Conservation (phyloP, 1,140 invertebrate species). For the silkworm (Bombyx mori) region ASM3026992v2 NC_085111.1:1463001-1463500, state of each 20-base stretch:
- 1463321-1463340: too few species aligned
- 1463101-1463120: constrained; percentile 21
- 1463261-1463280: too few species aligned
- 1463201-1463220: background rate
- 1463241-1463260: background rate
- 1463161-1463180: constrained; percentile 13
- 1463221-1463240: background rate
- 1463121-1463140: constrained; percentile 23
- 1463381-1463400: too few species aligned
- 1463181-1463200: constrained; percentile 16
- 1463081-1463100: constrained; percentile 42
- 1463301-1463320: too few species aligned
- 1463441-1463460: too few species aligned
- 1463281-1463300: too few species aligned
- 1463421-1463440: too few species aligned
- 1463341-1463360: too few species aligned
- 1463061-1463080: constrained; percentile 24
- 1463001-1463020: constrained; percentile 87
- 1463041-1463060: constrained; percentile 45
- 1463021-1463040: constrained; percentile 85
- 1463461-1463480: too few species aligned
- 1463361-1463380: too few species aligned
- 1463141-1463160: constrained; percentile 20
- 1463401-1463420: too few species aligned
- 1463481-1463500: too few species aligned